These are phyloP conservation scores for Cantharis flavilabris DNA, from an alignment of 2,888 invertebrate genomes.

Conservation along the genomic window DNA sequence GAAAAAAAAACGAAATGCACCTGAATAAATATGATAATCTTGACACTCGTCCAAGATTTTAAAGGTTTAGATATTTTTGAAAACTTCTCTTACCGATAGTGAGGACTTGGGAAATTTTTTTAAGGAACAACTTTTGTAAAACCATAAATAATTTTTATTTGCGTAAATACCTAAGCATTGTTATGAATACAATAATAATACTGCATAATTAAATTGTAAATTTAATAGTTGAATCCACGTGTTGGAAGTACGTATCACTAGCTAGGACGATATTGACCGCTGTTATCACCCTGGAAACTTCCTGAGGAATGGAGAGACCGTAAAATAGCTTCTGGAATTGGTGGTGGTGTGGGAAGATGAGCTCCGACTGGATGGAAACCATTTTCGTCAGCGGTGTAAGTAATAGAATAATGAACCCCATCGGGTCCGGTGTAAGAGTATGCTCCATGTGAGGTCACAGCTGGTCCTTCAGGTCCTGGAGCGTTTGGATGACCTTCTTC, in stretches of 20 bases:
- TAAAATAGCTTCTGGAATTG: constrained; percentile 63
- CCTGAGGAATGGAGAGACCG: constrained; percentile 35
- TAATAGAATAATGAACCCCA: constrained; percentile 61
- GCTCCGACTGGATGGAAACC: constrained; percentile 62
- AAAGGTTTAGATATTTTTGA: too few relatives aligned
- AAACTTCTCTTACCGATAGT: too few relatives aligned
- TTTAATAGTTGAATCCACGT: not conserved
- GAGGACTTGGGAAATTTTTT: not conserved
- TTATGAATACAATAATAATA: not conserved
- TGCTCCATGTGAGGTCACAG: constrained; percentile 57
- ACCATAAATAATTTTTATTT: not conserved
- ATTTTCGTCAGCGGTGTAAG: constrained; percentile 63
- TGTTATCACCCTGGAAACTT: constrained; percentile 31
- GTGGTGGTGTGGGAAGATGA: constrained; percentile 64
- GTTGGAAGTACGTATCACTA: constrained; percentile 8
- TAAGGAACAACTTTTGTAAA: not conserved
- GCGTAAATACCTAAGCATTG: not conserved
- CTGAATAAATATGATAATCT: too few relatives aligned
- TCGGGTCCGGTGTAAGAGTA: constrained; percentile 65
- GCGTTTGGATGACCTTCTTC: constrained; percentile 52
- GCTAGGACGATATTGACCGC: constrained; percentile 43
- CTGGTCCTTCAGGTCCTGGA: constrained; percentile 36
- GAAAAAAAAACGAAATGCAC: too few relatives aligned
- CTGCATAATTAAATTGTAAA: not conserved
- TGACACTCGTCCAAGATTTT: too few relatives aligned